A percentile compares a stretch with the other conserved stretches of the same genome.
These are phyloP conservation scores for Zaprionus gabonicus DNA, from an alignment of 1,140 invertebrate species.

Conservation along the genomic window DNA sequence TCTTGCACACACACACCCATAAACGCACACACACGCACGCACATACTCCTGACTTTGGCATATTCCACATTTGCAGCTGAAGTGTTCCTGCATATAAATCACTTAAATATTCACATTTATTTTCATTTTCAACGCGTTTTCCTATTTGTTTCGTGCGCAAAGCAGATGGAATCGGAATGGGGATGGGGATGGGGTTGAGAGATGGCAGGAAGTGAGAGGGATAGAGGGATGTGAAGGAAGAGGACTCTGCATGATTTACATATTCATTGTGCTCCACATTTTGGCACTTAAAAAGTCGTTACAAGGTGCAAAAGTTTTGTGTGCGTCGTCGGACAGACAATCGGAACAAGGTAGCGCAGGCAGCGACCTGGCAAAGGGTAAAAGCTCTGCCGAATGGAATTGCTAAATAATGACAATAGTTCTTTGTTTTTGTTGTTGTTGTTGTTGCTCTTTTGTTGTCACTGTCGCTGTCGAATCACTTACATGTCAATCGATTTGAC, in stretches of 20 bases:
- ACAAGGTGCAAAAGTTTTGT: conserved; percentile 72
- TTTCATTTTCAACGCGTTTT: conserved; percentile 67
- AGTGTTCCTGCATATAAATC: conserved; percentile 62
- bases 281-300: conserved; percentile 72
- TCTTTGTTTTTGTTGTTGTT: not conserved
- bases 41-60: conserved; percentile 25
- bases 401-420: conserved; percentile 26
- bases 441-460: not conserved
- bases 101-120: conserved; percentile 72
- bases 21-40: not conserved
- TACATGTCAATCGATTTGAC: conserved; percentile 31
- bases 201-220: not conserved
- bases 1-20: not conserved
- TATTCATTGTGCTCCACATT: conserved; percentile 70
- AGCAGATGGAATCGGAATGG: not conserved
- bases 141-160: conserved; percentile 52
- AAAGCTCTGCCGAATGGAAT: conserved; percentile 20
- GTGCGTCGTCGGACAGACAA: conserved; percentile 27
- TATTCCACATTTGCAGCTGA: conserved; percentile 43
- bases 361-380: conserved; percentile 4
- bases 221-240: not conserved
- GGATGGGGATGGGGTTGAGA: not conserved
- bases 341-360: not conserved
- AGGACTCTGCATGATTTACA: conserved; percentile 41
- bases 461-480: not conserved